phyloP scores from a whole-genome alignment of 2,797 vertebrate species.

The Steatocranus sp. region DNA sequence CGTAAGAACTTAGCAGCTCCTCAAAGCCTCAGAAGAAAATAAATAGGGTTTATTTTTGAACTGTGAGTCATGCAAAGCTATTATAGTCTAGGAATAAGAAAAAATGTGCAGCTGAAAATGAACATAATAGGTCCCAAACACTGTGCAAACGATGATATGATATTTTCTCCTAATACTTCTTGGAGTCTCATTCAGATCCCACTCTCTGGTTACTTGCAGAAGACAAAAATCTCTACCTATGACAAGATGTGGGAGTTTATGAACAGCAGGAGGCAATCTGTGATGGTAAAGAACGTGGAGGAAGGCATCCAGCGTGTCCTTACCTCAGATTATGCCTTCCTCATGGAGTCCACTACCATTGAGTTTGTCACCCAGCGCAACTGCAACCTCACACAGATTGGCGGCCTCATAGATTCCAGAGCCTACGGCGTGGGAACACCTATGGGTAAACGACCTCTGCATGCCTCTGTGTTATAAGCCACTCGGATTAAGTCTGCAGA shows the following conservation, averaged over 20 bases:
- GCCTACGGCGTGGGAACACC: constrained; percentile 97
- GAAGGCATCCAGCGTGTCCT: constrained; percentile 93
- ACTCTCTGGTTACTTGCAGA: constrained; percentile 71
- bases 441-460: constrained; percentile 79
- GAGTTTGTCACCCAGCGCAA: constrained; percentile 97
- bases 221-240: constrained; percentile 96
- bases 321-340: constrained; percentile 96
- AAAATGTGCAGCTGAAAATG: not conserved
- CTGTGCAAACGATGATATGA: not conserved
- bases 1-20: not conserved
- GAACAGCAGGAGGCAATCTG: constrained; percentile 93
- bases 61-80: not conserved
- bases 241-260: constrained; percentile 99
- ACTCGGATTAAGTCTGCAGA: not conserved
- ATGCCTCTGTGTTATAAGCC: not conserved
- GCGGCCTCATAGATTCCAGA: constrained; percentile 97
- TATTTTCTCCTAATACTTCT: not conserved
- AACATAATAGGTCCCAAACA: not conserved
- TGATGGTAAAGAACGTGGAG: constrained; percentile 94
- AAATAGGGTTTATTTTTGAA: not conserved
- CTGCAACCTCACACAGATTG: constrained; percentile 98
- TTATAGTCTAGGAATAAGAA: not conserved
- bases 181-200: not conserved
- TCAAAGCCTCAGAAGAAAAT: not conserved
- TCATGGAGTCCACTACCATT: constrained; percentile 98